A percentile compares a stretch with the other conserved stretches of the same genome.
Evolutionary conservation across 2,888 invertebrate species (phyloP).

Genomic region (Laothoe populi): DNA sequence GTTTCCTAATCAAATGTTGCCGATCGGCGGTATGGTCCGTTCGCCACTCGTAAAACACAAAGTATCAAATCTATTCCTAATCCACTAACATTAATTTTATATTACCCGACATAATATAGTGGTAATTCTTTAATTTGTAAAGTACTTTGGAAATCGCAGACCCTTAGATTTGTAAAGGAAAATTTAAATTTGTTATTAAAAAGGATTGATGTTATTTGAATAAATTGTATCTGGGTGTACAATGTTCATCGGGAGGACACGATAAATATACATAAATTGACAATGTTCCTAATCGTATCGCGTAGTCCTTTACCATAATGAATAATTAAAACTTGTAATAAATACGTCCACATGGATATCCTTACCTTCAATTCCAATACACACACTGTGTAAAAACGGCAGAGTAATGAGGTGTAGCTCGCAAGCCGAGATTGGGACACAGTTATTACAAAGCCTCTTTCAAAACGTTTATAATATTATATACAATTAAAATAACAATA

Average conservation of each 20-base stretch:
- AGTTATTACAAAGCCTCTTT: constrained; percentile 17
- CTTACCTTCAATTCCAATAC: constrained; percentile 3
- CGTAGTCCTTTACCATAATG: constrained; percentile 12
- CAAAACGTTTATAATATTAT: background rate
- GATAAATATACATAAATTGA: constrained; percentile 34
- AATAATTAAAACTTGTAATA: background rate
- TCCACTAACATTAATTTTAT: constrained; percentile 35
- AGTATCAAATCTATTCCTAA: constrained; percentile 37
- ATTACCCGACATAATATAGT: constrained; percentile 19
- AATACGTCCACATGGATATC: constrained; percentile 13
- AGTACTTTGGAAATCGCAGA: constrained; percentile 20
- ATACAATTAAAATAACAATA: constrained; percentile 17
- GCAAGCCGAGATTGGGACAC: background rate
- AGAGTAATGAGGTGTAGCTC: constrained; percentile 25
- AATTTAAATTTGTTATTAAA: constrained; percentile 1
- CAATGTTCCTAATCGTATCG: constrained; percentile 33
- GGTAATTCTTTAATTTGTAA: constrained; percentile 5
- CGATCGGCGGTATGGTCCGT: background rate
- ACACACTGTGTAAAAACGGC: constrained; percentile 4
- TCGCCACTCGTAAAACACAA: constrained; percentile 33
- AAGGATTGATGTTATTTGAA: background rate
- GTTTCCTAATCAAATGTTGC: background rate
- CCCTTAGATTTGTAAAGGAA: background rate
- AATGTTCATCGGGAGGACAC: constrained; percentile 27
- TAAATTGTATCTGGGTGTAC: background rate